Conservation (phyloP, 2,888 invertebrate species). For the Xanthorhoe designata region DNA sequence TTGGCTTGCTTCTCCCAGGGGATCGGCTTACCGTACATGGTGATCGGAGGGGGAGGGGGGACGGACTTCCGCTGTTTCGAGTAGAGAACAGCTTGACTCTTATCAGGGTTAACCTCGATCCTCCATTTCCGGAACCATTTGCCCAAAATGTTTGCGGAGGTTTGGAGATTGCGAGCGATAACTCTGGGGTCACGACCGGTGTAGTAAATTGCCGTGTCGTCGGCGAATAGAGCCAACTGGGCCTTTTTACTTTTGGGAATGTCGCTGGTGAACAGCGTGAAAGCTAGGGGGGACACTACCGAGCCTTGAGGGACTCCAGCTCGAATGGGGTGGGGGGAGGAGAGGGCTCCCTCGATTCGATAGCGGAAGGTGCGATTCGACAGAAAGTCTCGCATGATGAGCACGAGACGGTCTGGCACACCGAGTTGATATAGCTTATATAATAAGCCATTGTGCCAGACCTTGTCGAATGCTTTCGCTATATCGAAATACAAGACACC, state of each 20-base stretch:
- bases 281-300: conserved; percentile 14
- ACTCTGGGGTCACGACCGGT: not conserved
- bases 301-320: conserved; percentile 24
- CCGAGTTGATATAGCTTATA: not conserved
- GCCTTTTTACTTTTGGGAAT: conserved; percentile 12
- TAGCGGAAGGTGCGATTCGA: not conserved
- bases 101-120: conserved; percentile 14
- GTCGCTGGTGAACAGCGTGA: conserved; percentile 8
- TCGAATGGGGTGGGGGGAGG: not conserved
- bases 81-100: conserved; percentile 25
- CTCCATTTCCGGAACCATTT: conserved; percentile 10
- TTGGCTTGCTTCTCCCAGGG: not conserved
- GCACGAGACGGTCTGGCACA: not conserved
- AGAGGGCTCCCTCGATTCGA: not conserved
- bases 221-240: conserved; percentile 13
- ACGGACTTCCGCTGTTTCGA: conserved; percentile 14
- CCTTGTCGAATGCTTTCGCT: conserved; percentile 13
- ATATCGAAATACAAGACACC: conserved; percentile 16
- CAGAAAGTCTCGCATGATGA: conserved; percentile 1
- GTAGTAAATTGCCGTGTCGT: conserved; percentile 12
- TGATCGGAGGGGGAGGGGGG: conserved; percentile 2
- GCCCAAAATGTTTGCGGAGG: not conserved
- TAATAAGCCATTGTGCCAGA: conserved; percentile 3
- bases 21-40: not conserved
- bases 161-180: not conserved